Base-by-base conservation (phyloP, 2,113 vertebrate species). In the Zosterops pallidus region DNA sequence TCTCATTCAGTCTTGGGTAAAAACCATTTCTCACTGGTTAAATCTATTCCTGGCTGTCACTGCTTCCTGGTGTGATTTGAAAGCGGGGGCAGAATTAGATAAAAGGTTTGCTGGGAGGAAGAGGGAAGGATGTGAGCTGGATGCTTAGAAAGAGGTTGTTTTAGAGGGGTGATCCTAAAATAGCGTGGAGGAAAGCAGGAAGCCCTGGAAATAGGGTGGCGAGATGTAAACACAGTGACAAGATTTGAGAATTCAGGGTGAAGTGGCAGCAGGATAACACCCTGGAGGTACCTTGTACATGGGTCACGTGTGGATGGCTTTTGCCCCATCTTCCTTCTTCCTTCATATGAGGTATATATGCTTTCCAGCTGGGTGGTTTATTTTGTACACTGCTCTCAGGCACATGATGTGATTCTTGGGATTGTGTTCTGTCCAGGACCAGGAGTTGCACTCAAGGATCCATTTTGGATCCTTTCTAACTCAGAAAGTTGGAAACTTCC, bases 401-500 rank as follows among this genome's bases (percentile, higher is more conserved):
- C 31, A 44, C 12, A 11, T 31, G 17, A 7, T 42, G 22, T 26
- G 41, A 42, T 63, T 35, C 25, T 69, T 70, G 35, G 56, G 35
- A 4, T 37, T 77, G 35, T 49, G 49, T 63, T 31, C 26, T 56
- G 20, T 70, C 41, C 10, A 33, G 35, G 29, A 31, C 35, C 26
- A 42, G 26, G 22, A 69, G 26, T 9, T 69, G 35, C 0, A 1
- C n/a, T 55, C 0, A 0, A 26, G 25, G 25, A 33, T 69, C 12
- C 18, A 7, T 31, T 18, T 9, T 63, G 41, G 22, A 29, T 63
- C 25, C 31, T 55, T 69, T 56, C 14, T 42, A 37, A 3, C 18
- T 70, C 41, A 56, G 29, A 41, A 76, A 22, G 7, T 11, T 35
- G 35, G 44, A 67, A 86, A 26, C 25, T 55, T 77, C 9, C 18